These are phyloP conservation scores for Bovichtus diacanthus DNA, from an alignment of 2,797 vertebrate species.

Conservation along the genomic window DNA sequence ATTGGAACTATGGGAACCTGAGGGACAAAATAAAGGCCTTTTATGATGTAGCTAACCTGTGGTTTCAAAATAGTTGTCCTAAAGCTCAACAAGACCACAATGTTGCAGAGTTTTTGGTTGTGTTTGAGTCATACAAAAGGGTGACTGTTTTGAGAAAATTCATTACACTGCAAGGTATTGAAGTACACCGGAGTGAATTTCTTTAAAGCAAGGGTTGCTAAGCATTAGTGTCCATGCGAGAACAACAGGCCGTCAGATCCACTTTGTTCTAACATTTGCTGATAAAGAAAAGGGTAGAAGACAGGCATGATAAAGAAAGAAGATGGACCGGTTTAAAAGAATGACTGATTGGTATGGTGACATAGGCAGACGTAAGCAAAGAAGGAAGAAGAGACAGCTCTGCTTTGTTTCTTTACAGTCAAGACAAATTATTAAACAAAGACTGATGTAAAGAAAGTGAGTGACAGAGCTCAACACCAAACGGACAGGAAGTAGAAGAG, in stretches of 20 bases:
- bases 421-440: constrained; percentile 16
- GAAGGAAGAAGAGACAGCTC: background rate
- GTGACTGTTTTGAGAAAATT: constrained; percentile 7
- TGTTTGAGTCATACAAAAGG: background rate
- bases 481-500: background rate
- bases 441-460: constrained; percentile 1
- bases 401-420: constrained; percentile 16
- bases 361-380: constrained; percentile 30
- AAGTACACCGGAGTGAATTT: background rate
- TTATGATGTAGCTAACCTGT: background rate
- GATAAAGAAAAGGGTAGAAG: constrained; percentile 19
- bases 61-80: background rate
- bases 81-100: background rate
- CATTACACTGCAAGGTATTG: background rate
- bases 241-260: background rate
- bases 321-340: constrained; percentile 72
- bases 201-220: background rate
- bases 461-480: constrained; percentile 5
- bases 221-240: background rate
- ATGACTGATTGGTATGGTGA: constrained; percentile 74
- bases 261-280: constrained; percentile 13
- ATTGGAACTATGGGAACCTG: background rate
- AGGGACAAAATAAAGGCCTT: background rate
- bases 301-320: constrained; percentile 36
- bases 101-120: background rate